Base-by-base conservation (phyloP, 2,888 invertebrate genomes). In the Pandemis heparana region DNA sequence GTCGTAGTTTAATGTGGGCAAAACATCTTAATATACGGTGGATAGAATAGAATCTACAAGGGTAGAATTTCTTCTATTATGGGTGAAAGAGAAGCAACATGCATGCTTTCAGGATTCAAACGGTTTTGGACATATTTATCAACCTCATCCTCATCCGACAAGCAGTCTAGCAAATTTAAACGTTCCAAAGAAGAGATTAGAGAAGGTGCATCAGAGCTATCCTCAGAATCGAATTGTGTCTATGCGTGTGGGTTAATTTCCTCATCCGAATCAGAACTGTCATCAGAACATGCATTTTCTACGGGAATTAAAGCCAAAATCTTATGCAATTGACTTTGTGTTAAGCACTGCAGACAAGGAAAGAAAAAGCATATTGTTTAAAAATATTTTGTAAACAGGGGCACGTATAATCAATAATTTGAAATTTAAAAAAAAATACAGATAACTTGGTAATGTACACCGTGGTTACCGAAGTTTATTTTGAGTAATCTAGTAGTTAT, bases 291-390 rank as follows among this genome's bases (percentile, higher is more conserved):
- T 56, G 73, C 68, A 73, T 73, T 69, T 48, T 51, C 9, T 41
- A 8, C 38, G 41, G 73, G 73, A 59, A 73, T 64, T n/a, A 69
- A 64, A 64, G 69, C 73, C 62, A 73, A 69, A 18, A 73, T 73
- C 46, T 69, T 73, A 63, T 63, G 68, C 8, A 59, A 59, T 10
- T 68, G 68, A 12, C 59, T 73, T 14, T 32, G 56, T 32, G 5
- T 10, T 32, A 59, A 6, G 56, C 56, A 59, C 56, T 59, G 56
- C 56, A 32, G 9, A 12, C 10, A 48, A n/a, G n/a, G 5, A 23
- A 59, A 32, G 6, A 6, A 59, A 32, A 10, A 53, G 8, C 12
- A 18, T 18, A 53, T 1, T 3, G 10, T 4, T 18, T 51, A 6
- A 51, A 53, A 53, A 18, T 18, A 0, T 46, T 12, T 12, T 0